Base-by-base conservation (phyloP, 2,113 vertebrate species). In the Corythaeola cristata region DNA sequence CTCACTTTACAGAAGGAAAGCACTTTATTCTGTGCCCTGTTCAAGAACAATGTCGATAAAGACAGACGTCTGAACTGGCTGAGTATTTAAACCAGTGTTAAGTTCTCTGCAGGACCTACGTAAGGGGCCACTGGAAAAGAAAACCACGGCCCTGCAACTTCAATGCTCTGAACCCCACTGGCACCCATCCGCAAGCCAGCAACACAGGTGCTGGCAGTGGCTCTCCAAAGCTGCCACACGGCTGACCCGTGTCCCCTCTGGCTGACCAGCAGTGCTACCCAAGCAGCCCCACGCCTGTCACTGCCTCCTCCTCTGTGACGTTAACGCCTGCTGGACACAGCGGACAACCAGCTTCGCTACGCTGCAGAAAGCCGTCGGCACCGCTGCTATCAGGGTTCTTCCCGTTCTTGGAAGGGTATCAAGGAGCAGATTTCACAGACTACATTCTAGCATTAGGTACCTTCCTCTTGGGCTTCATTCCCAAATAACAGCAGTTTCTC, bases 311-410 rank as follows among this genome's bases (percentile, higher is more conserved):
- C 15, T 49, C 52, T 11, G 19, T 8, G 45, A 23, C 0, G 21
- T 58, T 58, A 63, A 26, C 0, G 3, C 32, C 60, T 37, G 30
- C 2, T 8, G 4, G 62, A 80, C 14, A 4, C 0, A 6, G 39
- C 0, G 1, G 15, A 37, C 7, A 17, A 33, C 9, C 27, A 55
- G 7, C 52, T 53, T 17, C 28, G 52, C 52, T 28, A 28, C 26
- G 15, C 13, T 27, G 16, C 12, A 27, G 27, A 53, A 39, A 44
- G 41, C 41, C 41, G 13, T 15, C 41, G 5, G 41, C 14, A 19
- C 19, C 74, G 17, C 47, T 18, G 63, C 68, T 50, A 0, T 14
- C 30, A 4, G 45, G 27, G 37, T 3, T 64, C 28, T 16, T 49
- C 58, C 63, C 41, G 3, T 3, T 4, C 59, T 5, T 12, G 17